Base-by-base conservation (phyloP, 1,140 invertebrate species). In the Drosophila mayri region DNA sequence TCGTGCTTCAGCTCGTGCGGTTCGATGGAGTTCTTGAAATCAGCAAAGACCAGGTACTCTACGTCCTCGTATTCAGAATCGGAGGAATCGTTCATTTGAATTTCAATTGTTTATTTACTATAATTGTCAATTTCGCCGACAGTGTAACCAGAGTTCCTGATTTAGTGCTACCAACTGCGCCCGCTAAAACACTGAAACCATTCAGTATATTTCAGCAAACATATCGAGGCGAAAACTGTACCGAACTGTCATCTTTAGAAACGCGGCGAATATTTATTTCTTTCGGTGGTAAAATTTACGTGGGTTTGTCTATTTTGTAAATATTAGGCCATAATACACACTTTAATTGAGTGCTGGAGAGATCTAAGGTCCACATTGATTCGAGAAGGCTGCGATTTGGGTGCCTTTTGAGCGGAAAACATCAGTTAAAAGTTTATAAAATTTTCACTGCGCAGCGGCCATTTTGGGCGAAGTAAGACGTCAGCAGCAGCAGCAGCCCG, bases 21-120 rank as follows among this genome's bases (percentile, higher is more conserved):
- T 2, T 79, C 52, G 7, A 92, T 57, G 32, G 92, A 76, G 50
- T 92, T 92, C 63, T 91, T 86, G 47, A 92, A 92, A 68, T 92
- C 91, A 1, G 82, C 90, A n/a, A 70, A 92, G 3, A 92, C 86
- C 59, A 92, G 74, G 70, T 87, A 87, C 52, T 88, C 82, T 2
- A 81, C 79, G 73, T 92, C 91, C 62, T 92, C 91, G 65, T 91
- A 92, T 37, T 92, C 91, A 1, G 86, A 92, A 62, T 92, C 90
- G 0, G 85, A 88, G 3, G 84, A 88, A 66, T 88, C 82, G 60
- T 71, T 90, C 82, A 91, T 55, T 37, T 54, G 50, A 54, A 37
- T 38, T 22, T 35, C 14, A 54, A 28, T n/a, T 28, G 44, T 4
- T 46, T 22, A 44, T 5, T 22, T 4, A n/a, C n/a, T n/a, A n/a